Base-by-base conservation (phyloP, 2,888 invertebrate species). In the Diaperis boleti region DNA sequence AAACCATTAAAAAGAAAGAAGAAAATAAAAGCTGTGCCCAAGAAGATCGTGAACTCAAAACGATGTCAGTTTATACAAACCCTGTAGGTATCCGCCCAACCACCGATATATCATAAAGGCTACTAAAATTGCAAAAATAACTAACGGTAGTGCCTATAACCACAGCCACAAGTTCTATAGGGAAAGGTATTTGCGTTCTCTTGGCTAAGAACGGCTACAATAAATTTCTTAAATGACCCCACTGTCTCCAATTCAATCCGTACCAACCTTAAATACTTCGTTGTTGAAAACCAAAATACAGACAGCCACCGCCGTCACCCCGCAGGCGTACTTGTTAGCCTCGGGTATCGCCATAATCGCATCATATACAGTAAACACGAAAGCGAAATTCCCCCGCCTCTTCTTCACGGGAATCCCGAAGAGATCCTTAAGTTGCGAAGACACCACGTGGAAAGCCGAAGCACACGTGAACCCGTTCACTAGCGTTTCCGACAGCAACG, bases 391-490 rank as follows among this genome's bases (percentile, higher is more conserved):
- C 8, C 89, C 88, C 3, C 82, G 82, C 17, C 85, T 79, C 68
- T 85, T 86, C 0, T 79, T 79, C 18, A 90, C 77, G 39, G 79
- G 79, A 2, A 92, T 78, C 0, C 92, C 92, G 59, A 92, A 83
- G 0, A 92, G 82, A 78, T 90, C 90, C 76, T 88, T 89, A 1
- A 90, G 78, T 80, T 96, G 96, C 0, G 94, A 92, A 0, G 90
- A 87, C 39, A 93, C 85, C 8, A 96, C 95, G 78, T 95, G 92
- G 72, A 93, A 85, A 0, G 95, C 92, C 1, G 94, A 92, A 0
- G 92, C 95, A 0, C 94, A 93, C 1, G 94, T 95, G 82, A 96
- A 94, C 1, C 94, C 95, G 57, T 92, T 92, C 14, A 95, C 92
- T 69, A 96, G 83, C 1, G 91, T 90, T 75, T 92, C 91, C 0